phyloP scores from a whole-genome alignment of 2,113 vertebrate species.

The Notothenia rossii region DNA sequence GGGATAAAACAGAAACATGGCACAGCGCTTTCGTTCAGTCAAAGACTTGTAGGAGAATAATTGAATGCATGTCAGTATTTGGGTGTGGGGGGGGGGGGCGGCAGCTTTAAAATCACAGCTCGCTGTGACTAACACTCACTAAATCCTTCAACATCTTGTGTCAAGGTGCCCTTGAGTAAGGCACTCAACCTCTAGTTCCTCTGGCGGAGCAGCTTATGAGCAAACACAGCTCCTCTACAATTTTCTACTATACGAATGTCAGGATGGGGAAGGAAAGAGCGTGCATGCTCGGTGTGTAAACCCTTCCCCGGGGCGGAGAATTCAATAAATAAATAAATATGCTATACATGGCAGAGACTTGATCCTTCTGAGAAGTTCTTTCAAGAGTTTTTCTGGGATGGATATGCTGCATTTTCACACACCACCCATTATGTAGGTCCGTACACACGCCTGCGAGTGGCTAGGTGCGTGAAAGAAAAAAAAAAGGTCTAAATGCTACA shows the following conservation, averaged over 20 bases:
- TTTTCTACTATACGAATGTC: constrained; percentile 6
- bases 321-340: constrained; percentile 86
- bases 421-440: constrained; percentile 59
- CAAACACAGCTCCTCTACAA: constrained; percentile 33
- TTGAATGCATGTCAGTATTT: constrained; percentile 27
- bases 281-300: constrained; percentile 10
- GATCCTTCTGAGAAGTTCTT: constrained; percentile 53
- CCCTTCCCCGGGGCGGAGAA: constrained; percentile 23
- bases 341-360: constrained; percentile 66
- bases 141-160: constrained; percentile 49
- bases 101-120: constrained; percentile 40
- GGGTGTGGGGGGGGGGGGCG: neutral
- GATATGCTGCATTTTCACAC: constrained; percentile 44
- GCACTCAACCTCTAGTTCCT: constrained; percentile 70
- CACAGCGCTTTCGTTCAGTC: constrained; percentile 52
- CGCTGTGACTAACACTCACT: constrained; percentile 14
- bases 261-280: constrained; percentile 19
- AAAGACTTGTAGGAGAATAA: constrained; percentile 14
- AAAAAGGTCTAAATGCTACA: constrained; percentile 70
- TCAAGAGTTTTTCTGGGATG: constrained; percentile 29
- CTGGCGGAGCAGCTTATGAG: constrained; percentile 32
- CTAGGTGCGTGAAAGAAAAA: constrained; percentile 42
- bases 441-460: constrained; percentile 28
- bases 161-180: constrained; percentile 70
- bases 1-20: constrained; percentile 20